Percentiles rank a stretch among this genome's conserved stretches.
phyloP scores from a whole-genome alignment of 2,113 vertebrate species.

The Podocnemis expansa region DNA sequence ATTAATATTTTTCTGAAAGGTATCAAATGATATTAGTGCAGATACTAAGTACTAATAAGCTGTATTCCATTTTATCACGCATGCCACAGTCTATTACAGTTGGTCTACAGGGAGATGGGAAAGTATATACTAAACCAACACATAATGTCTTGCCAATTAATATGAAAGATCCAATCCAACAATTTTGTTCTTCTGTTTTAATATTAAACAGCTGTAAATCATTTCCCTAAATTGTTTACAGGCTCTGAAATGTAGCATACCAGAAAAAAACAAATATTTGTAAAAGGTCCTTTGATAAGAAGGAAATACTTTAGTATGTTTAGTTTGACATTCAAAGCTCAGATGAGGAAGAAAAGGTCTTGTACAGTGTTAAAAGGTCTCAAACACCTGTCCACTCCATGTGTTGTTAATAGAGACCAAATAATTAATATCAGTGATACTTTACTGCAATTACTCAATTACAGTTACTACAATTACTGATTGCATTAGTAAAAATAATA shows the following conservation, averaged over 20 bases:
- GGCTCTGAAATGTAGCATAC: accelerated
- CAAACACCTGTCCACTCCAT: not conserved
- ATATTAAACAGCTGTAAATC: not conserved
- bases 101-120: not conserved
- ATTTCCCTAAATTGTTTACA: not conserved
- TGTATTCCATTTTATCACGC: not conserved
- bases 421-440: not conserved
- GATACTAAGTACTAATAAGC: constrained; percentile 4
- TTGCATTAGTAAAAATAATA: not conserved
- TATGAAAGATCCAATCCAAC: not conserved
- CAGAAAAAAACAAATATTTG: not conserved
- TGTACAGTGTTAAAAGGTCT: not conserved
- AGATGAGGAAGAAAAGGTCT: not conserved
- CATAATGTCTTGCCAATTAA: not conserved
- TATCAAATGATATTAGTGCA: constrained; percentile 13
- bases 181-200: not conserved
- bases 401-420: not conserved
- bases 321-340: not conserved
- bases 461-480: no score
- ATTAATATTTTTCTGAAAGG: not conserved
- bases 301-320: not conserved
- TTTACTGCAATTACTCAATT: not conserved
- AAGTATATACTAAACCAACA: not conserved
- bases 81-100: not conserved
- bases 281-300: accelerated